These are phyloP conservation scores for Patagioenas fasciata DNA, from an alignment of 2,113 vertebrate genomes.

Conservation along the genomic window DNA sequence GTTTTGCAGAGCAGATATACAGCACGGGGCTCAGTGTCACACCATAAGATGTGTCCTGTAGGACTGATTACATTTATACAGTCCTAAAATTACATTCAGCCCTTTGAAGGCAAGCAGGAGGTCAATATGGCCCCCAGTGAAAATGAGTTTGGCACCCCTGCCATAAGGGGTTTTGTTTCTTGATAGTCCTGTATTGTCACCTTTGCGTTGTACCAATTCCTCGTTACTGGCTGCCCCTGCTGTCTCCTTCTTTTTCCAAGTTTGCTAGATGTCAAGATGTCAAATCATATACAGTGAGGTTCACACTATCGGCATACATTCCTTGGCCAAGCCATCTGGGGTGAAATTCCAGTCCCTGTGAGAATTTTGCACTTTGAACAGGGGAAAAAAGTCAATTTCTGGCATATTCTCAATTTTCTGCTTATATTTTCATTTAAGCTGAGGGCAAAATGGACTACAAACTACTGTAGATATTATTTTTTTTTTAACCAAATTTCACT, in stretches of 20 bases:
- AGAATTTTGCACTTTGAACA: not conserved
- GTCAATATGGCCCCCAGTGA: too few relatives aligned
- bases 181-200: rapidly evolving
- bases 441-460: not conserved
- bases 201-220: not conserved
- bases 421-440: not conserved
- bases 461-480: not conserved
- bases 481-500: not conserved
- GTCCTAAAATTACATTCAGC: too few relatives aligned
- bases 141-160: too few relatives aligned
- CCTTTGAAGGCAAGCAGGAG: too few relatives aligned
- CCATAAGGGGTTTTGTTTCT: not conserved
- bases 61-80: too few relatives aligned
- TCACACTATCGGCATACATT: not conserved
- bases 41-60: too few relatives aligned
- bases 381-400: not conserved
- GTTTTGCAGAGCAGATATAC: too few relatives aligned
- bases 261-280: not conserved
- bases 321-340: not conserved
- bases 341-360: not conserved
- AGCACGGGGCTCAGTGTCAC: not conserved
- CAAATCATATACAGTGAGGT: not conserved
- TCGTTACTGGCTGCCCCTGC: not conserved
- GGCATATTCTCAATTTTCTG: not conserved
- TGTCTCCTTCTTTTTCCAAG: not conserved